These are phyloP conservation scores for Stigmatopora nigra DNA, from an alignment of 2,113 vertebrate genomes.

Conservation along the genomic window DNA sequence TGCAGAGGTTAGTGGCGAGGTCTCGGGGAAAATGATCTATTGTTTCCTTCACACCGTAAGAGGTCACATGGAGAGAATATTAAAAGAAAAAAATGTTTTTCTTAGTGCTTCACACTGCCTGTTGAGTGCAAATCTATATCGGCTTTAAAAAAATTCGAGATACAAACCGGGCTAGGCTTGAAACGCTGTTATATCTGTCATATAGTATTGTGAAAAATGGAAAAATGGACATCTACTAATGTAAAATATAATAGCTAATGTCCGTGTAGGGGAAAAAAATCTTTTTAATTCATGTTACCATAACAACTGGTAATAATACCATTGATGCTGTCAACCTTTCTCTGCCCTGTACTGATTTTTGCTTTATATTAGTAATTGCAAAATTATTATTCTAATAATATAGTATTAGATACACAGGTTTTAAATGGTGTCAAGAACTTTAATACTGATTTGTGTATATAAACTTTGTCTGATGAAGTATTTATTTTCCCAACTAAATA, in stretches of 20 bases:
- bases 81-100: slow-evolving; percentile 6
- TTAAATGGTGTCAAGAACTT: background rate
- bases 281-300: background rate
- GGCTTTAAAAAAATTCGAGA: slow-evolving; percentile 1
- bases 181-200: slow-evolving; percentile 1
- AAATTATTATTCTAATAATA: background rate
- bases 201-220: background rate
- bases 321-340: background rate
- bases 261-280: background rate
- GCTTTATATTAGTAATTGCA: background rate
- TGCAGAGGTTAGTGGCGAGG: slow-evolving; percentile 10
- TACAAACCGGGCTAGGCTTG: background rate
- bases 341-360: background rate
- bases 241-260: background rate
- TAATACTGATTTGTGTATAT: background rate
- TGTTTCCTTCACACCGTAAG: slow-evolving; percentile 13
- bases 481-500: background rate
- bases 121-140: background rate
- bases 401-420: background rate
- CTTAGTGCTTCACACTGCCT: slow-evolving; percentile 5
- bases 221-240: background rate
- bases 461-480: background rate
- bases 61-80: slow-evolving; percentile 7
- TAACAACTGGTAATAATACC: background rate
- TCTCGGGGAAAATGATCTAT: slow-evolving; percentile 18